phyloP scores from a whole-genome alignment of 2,797 vertebrate species.

The Bradypus variegatus region DNA sequence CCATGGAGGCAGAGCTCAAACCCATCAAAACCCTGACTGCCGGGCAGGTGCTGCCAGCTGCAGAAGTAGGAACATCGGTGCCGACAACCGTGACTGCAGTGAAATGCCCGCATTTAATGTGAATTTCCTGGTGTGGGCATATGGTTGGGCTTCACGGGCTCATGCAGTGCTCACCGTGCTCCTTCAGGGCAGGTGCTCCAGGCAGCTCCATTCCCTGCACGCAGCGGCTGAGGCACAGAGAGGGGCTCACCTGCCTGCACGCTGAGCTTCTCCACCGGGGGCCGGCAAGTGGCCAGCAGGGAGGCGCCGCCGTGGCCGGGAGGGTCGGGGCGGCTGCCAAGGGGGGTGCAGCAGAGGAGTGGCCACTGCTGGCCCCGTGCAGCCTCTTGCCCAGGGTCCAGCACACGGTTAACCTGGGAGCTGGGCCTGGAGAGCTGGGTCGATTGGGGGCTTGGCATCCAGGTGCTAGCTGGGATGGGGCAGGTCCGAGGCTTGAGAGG shows the following conservation, averaged over 20 bases:
- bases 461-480: background rate
- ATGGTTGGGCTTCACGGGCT: rapidly evolving
- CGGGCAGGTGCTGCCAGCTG: rapidly evolving
- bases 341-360: rapidly evolving
- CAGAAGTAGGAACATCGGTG: rapidly evolving
- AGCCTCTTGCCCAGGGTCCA: rapidly evolving
- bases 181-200: background rate
- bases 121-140: background rate
- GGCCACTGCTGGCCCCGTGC: too few species aligned
- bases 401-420: rapidly evolving
- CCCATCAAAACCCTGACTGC: rapidly evolving
- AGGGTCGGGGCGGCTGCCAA: background rate
- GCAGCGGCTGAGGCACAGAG: background rate
- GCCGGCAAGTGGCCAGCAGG: background rate
- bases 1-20: rapidly evolving
- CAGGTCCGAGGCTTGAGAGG: background rate
- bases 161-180: too few species aligned
- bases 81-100: rapidly evolving
- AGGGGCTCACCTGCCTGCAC: too few species aligned
- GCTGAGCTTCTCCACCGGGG: background rate
- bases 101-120: rapidly evolving
- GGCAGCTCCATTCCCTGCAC: background rate
- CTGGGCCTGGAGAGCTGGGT: background rate
- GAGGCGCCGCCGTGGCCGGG: rapidly evolving
- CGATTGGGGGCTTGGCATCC: background rate